Percentiles rank a stretch among this genome's conserved stretches.
These are phyloP conservation scores for Gnatocerus cornutus DNA, from an alignment of 2,888 invertebrate species.

Conservation along the genomic window DNA sequence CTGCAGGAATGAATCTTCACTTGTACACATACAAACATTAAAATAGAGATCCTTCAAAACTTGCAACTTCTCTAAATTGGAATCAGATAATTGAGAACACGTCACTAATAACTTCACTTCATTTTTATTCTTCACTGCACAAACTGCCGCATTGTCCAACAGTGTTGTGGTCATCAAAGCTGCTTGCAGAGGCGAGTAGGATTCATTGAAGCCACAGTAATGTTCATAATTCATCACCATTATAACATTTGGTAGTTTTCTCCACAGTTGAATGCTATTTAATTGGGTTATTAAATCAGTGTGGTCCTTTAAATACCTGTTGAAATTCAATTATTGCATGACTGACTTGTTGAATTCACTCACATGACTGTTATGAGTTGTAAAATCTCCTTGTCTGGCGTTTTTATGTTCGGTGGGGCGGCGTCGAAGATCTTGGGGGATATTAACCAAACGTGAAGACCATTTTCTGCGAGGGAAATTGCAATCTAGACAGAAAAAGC, in stretches of 20 bases:
- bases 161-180: slow-evolving; percentile 62
- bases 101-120: slow-evolving; percentile 48
- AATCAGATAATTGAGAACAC: slow-evolving; percentile 26
- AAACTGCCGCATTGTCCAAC: slow-evolving; percentile 61
- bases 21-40: slow-evolving; percentile 51
- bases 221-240: slow-evolving; percentile 63
- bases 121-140: slow-evolving; percentile 53
- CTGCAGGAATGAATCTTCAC: no score
- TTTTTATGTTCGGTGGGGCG: slow-evolving; percentile 62
- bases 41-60: slow-evolving; percentile 62
- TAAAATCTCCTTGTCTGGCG: slow-evolving; percentile 63
- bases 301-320: slow-evolving; percentile 65
- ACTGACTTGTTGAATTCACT: slow-evolving; percentile 47
- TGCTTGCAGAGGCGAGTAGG: slow-evolving; percentile 53
- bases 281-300: slow-evolving; percentile 64
- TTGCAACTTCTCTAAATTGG: slow-evolving; percentile 52
- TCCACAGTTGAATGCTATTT: slow-evolving; percentile 65
- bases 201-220: slow-evolving; percentile 57
- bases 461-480: slow-evolving; percentile 63
- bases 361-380: slow-evolving; percentile 68
- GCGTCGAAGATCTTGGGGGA: slow-evolving; percentile 62
- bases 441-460: slow-evolving; percentile 65
- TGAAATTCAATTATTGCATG: slow-evolving; percentile 46
- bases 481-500: no score
- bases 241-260: slow-evolving; percentile 63